A percentile compares a stretch with the other conserved stretches of the same genome.
phyloP scores from a whole-genome alignment of 2,797 vertebrate genomes.

The Apogon talboti region DNA sequence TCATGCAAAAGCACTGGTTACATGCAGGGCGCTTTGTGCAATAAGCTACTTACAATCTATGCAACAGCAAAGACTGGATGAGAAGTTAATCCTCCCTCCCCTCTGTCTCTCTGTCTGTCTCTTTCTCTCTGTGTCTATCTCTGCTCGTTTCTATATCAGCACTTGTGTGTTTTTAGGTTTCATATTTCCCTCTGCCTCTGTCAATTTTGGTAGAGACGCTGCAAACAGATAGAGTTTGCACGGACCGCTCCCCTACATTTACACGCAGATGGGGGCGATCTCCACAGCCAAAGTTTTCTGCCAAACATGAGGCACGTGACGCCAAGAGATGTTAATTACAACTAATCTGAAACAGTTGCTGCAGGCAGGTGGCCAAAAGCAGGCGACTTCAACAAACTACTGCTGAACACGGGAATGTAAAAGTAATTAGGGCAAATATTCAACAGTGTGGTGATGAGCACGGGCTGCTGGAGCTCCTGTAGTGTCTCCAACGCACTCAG shows the following conservation, averaged over 20 bases:
- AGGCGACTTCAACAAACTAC: neutral
- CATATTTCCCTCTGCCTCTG: neutral
- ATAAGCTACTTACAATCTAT: conserved; percentile 83
- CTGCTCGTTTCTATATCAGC: conserved; percentile 30
- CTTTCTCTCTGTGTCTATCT: conserved; percentile 31
- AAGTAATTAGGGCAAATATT: conserved; percentile 24
- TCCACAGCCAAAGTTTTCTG: conserved; percentile 12
- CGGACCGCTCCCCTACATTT: neutral
- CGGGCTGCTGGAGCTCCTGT: conserved; percentile 9
- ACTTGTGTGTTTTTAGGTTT: conserved; percentile 22
- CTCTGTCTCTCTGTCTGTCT: conserved; percentile 40
- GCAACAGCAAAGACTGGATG: conserved; percentile 82
- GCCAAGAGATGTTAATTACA: conserved; percentile 54
- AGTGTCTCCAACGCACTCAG: conserved; percentile 2
- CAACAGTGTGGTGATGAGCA: neutral
- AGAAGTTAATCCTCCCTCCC: conserved; percentile 76
- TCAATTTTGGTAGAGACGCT: neutral
- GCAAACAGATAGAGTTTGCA: neutral
- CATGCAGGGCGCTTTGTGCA: conserved; percentile 79
- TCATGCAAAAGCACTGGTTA: conserved; percentile 71
- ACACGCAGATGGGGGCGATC: conserved; percentile 27
- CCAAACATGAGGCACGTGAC: conserved; percentile 47
- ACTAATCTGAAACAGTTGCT: conserved; percentile 59
- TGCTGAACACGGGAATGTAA: conserved; percentile 12
- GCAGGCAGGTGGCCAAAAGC: conserved; percentile 8